Conservation (phyloP, 2,888 invertebrate genomes). For the Pachliopta kotzebuea region DNA sequence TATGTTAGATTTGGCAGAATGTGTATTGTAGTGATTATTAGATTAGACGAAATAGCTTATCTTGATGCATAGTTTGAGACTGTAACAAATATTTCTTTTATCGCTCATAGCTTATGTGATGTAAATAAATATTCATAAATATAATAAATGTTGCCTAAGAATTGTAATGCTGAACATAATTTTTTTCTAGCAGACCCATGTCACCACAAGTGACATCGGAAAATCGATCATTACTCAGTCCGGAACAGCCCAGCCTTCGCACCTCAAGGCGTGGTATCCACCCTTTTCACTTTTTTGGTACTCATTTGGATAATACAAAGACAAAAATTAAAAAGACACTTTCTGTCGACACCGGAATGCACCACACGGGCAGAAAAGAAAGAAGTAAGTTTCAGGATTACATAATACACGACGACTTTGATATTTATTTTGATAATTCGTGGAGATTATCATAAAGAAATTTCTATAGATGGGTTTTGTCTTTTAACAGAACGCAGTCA, state of each 20-base stretch:
- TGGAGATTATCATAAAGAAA: neutral
- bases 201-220: conserved; percentile 71
- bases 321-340: conserved; percentile 75
- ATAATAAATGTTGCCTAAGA: too few species aligned
- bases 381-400: conserved; percentile 48
- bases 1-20: too few species aligned
- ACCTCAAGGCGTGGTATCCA: conserved; percentile 54
- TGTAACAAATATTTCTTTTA: too few species aligned
- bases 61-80: too few species aligned
- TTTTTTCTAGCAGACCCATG: conserved; percentile 52
- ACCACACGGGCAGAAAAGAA: conserved; percentile 71
- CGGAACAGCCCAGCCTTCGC: conserved; percentile 65
- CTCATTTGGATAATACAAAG: conserved; percentile 67
- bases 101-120: too few species aligned
- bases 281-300: conserved; percentile 72
- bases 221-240: conserved; percentile 71
- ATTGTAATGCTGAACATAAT: too few species aligned
- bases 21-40: too few species aligned
- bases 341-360: conserved; percentile 76
- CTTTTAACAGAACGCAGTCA: conserved; percentile 36
- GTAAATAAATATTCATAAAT: too few species aligned
- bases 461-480: neutral
- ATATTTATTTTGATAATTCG: neutral
- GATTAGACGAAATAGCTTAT: too few species aligned
- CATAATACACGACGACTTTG: conserved; percentile 25